Conservation (phyloP, 2,797 vertebrate species). For the Arrhamphus sclerolepis region DNA sequence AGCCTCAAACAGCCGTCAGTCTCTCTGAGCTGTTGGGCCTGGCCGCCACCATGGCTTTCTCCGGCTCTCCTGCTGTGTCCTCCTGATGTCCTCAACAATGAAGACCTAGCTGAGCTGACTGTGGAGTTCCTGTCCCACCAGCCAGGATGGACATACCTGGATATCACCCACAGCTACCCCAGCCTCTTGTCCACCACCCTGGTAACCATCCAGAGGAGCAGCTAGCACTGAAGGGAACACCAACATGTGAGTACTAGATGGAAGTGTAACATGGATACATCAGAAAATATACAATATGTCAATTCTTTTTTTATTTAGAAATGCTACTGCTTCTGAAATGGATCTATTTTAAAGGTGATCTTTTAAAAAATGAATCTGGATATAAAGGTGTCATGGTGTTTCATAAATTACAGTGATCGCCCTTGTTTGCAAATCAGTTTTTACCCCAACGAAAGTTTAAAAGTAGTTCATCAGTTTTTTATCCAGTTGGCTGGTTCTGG, state of each 20-base stretch:
- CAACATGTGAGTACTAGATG: conserved; percentile 75
- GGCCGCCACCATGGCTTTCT: conserved; percentile 49
- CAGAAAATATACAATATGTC: neutral
- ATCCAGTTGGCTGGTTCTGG: conserved; percentile 5
- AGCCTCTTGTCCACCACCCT: conserved; percentile 38
- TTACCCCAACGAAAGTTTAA: neutral
- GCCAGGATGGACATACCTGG: conserved; percentile 69
- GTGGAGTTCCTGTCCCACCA: conserved; percentile 34
- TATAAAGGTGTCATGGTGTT: neutral
- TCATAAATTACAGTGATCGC: neutral
- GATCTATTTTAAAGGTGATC: neutral
- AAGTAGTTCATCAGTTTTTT: fast-evolving
- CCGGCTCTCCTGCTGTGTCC: conserved; percentile 46
- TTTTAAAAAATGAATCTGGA: conserved; percentile 1
- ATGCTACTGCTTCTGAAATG: too few species aligned
- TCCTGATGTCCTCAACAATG: conserved; percentile 53
- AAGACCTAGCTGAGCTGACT: conserved; percentile 46
- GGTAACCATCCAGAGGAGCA: conserved; percentile 44
- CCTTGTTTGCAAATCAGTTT: neutral
- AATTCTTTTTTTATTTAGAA: neutral
- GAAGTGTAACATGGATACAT: neutral
- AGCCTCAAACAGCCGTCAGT: conserved; percentile 72
- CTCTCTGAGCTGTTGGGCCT: conserved; percentile 56
- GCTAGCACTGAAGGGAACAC: conserved; percentile 61
- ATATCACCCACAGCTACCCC: conserved; percentile 52